These are phyloP conservation scores for Agelaius phoeniceus DNA, from an alignment of 2,113 vertebrate genomes.

Conservation along the genomic window DNA sequence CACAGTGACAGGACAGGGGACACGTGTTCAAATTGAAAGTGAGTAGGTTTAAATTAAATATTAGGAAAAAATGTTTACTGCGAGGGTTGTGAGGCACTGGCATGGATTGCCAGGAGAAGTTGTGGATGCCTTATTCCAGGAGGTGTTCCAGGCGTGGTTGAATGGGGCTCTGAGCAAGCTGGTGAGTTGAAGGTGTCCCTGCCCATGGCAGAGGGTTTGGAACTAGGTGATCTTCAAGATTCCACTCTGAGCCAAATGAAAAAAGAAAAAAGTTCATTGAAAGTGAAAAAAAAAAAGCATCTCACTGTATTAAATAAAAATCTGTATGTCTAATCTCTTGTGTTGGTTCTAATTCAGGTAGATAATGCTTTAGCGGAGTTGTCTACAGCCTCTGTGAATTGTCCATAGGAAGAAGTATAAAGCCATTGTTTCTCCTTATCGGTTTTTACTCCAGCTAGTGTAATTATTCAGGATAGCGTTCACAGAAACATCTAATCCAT, in stretches of 20 bases:
- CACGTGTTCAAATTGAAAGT: fast-evolving
- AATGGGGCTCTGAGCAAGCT: background rate
- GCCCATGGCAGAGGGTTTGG: background rate
- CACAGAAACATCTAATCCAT: background rate
- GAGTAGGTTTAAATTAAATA: background rate
- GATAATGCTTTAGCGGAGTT: background rate
- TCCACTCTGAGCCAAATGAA: background rate
- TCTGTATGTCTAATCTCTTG: background rate
- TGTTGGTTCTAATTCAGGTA: background rate
- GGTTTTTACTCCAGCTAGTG: background rate
- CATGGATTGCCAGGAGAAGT: background rate
- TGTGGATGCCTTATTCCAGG: background rate
- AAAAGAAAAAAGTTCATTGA: background rate
- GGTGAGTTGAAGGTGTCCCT: background rate
- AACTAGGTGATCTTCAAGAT: background rate
- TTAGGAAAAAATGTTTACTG: background rate
- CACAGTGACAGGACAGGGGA: background rate
- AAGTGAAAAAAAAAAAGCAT: background rate
- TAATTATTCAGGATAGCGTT: background rate
- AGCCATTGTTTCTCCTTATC: background rate
- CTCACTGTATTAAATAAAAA: background rate
- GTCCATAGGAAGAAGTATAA: background rate
- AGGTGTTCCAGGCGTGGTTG: background rate
- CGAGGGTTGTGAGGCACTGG: background rate
- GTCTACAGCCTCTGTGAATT: background rate